A percentile compares a stretch with the other conserved stretches of the same genome.
These are phyloP conservation scores for Lanistes nyassanus DNA, from an alignment of 1,140 invertebrate species.

Conservation along the genomic window DNA sequence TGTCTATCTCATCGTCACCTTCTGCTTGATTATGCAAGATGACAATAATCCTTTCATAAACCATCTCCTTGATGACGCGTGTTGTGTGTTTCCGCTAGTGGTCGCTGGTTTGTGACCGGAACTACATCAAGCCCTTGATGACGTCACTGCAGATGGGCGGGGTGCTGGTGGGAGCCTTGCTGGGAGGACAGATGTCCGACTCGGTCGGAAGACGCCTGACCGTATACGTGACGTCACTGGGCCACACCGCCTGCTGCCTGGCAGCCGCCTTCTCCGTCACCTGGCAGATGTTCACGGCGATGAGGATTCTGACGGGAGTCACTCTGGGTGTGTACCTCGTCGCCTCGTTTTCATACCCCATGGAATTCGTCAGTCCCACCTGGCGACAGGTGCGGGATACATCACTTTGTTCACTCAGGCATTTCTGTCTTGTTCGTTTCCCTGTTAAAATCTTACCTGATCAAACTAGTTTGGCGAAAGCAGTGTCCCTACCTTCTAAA, in stretches of 20 bases:
- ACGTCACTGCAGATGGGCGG: slow-evolving; percentile 47
- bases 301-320: slow-evolving; percentile 40
- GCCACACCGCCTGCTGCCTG: slow-evolving; percentile 24
- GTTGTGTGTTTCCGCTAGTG: slow-evolving; percentile 36
- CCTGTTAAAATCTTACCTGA: too few species aligned
- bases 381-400: slow-evolving; percentile 5
- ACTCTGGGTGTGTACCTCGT: slow-evolving; percentile 14
- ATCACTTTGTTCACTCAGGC: too few species aligned
- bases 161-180: slow-evolving; percentile 39
- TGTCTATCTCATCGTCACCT: too few species aligned
- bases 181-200: slow-evolving; percentile 43
- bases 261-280: slow-evolving; percentile 28
- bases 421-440: too few species aligned
- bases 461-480: too few species aligned
- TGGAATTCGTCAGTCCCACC: slow-evolving; percentile 25
- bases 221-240: slow-evolving; percentile 23
- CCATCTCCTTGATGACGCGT: neutral
- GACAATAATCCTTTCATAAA: neutral
- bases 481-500: too few species aligned
- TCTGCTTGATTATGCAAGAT: neutral
- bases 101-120: slow-evolving; percentile 41
- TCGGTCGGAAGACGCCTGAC: slow-evolving; percentile 38
- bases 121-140: slow-evolving; percentile 32
- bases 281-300: slow-evolving; percentile 43
- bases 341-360: slow-evolving; percentile 15